Evolutionary conservation across 1,140 invertebrate species (phyloP).

Genomic region (Formica selysi): DNA sequence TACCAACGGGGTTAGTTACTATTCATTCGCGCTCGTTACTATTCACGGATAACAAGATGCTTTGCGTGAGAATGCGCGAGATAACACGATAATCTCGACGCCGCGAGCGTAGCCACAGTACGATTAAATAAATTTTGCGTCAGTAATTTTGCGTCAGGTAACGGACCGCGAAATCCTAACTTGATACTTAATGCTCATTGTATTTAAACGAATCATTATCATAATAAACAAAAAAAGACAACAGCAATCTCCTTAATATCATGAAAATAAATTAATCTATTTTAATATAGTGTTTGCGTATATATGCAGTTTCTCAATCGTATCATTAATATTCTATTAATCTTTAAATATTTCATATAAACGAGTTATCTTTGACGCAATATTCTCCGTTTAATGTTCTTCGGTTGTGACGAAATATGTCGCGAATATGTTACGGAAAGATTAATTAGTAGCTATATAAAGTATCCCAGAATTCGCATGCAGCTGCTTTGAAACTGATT

Average conservation of each 20-base stretch:
- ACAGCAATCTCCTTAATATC: not conserved
- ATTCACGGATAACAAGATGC: constrained; percentile 48
- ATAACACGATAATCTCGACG: constrained; percentile 53
- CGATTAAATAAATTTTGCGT: constrained; percentile 46
- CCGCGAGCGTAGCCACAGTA: not conserved
- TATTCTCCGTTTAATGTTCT: not conserved
- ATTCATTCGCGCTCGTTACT: constrained; percentile 27
- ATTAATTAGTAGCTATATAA: constrained; percentile 11
- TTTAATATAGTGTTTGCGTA: not conserved
- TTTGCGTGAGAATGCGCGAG: constrained; percentile 17
- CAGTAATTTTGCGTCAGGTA: constrained; percentile 16
- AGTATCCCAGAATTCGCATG: not conserved
- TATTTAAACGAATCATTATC: not conserved
- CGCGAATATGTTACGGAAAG: not conserved
- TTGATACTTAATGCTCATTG: constrained; percentile 12
- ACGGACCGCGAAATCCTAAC: constrained; percentile 33
- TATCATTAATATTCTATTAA: not conserved
- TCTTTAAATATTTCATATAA: constrained; percentile 4
- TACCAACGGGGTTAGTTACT: constrained; percentile 30
- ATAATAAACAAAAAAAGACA: not conserved
- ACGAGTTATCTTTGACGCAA: not conserved
- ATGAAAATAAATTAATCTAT: constrained; percentile 1
- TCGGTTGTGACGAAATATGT: not conserved
- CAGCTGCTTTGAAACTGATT: not conserved
- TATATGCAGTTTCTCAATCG: no score